A percentile compares a stretch with the other conserved stretches of the same genome.
phyloP scores from a whole-genome alignment of 2,888 invertebrate species.

The Chymomyza caudatula region DNA sequence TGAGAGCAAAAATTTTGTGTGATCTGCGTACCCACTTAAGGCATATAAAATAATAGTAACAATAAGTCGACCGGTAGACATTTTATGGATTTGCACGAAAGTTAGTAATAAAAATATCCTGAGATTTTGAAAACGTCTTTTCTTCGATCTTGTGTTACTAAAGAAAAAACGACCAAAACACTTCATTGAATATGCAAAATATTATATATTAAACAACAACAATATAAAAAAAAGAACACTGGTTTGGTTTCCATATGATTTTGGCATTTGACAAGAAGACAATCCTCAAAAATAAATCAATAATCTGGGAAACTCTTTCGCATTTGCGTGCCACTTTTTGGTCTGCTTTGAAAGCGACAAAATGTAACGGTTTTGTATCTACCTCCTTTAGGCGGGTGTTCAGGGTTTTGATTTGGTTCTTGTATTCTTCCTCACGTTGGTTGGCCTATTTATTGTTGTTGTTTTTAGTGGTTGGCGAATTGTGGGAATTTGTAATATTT shows the following conservation, averaged over 20 bases:
- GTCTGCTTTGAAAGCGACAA: constrained; percentile 8
- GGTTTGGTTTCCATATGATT: background rate
- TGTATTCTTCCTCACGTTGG: constrained; percentile 99
- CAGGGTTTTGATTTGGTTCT: constrained; percentile 99
- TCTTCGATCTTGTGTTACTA: constrained; percentile 29
- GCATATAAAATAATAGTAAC: background rate
- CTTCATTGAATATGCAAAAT: constrained; percentile 11
- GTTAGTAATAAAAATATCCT: constrained; percentile 18
- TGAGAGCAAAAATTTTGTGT: background rate
- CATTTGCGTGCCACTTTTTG: constrained; percentile 10
- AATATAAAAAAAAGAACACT: constrained; percentile 38
- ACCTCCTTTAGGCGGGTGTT: constrained; percentile 99
- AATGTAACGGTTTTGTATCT: constrained; percentile 42
- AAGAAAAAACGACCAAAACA: background rate
- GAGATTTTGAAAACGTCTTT: constrained; percentile 18
- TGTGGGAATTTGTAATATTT: background rate
- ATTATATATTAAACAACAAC: constrained; percentile 50
- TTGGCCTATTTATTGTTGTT: constrained; percentile 86
- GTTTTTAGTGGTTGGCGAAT: constrained; percentile 22
- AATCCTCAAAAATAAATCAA: background rate
- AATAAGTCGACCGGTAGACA: constrained; percentile 70
- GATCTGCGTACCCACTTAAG: background rate
- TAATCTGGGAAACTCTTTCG: constrained; percentile 58
- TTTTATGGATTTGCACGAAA: constrained; percentile 62
- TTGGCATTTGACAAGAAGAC: background rate